Base-by-base conservation (phyloP, 2,797 vertebrate species). In the Corythornis leucogaster region DNA sequence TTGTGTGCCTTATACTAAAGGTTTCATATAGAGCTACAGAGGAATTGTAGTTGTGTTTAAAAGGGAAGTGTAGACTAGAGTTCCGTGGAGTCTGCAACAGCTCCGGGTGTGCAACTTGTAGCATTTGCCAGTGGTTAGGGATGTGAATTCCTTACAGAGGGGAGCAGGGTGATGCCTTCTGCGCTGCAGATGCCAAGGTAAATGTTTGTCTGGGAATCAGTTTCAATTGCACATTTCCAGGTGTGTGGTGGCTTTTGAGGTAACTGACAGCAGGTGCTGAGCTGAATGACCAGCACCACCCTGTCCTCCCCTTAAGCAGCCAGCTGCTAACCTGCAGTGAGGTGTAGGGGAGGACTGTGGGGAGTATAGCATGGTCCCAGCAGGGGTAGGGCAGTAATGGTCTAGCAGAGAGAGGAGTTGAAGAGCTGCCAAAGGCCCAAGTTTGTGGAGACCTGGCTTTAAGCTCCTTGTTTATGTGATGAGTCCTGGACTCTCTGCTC, bases 201-300 rank as follows among this genome's bases (percentile, higher is more conserved):
- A 97, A 97, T 93, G 64, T 90, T 94, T 95, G 80, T 63, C 93
- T 84, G 80, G 78, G 79, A 69, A 80, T 92, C 85, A 64, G 85
- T 85, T 91, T 57, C 40, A 43, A 80, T 59, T 51, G 61, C 18
- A 2, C 38, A 31, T 94, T 93, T 95, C 87, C 95, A 97, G 95
- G 70, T 96, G 94, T 61, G 78, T 2, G 3, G 31, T 66, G 75
- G 50, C 40, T 78, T 74, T 73, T 74, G 59, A 14, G 92, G 46
- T 50, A 75, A 14, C 66, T 71, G 85, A 57, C 89, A 92, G 90
- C 95, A 85, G 91, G 76, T 51, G 90, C 63, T 3, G 33, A 69
- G 87, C 61, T 88, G 82, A 84, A 57, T 55, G 83, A 89, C 69
- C 24, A 19, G 42, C 69, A 58, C 21, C 15, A 22, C 74, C 51